phyloP scores from a whole-genome alignment of 1,140 invertebrate species.

The Augochlora pura region DNA sequence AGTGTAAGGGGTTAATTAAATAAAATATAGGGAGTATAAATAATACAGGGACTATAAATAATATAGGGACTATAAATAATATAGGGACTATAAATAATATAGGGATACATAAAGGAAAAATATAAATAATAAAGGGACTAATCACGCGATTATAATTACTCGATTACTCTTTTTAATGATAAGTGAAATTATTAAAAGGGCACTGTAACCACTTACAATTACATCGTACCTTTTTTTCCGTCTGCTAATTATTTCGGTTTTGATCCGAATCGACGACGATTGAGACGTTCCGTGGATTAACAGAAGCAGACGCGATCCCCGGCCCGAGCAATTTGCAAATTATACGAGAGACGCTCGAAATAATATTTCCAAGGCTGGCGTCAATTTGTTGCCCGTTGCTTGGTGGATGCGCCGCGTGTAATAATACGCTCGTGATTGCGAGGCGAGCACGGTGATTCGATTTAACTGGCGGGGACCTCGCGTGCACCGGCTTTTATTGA shows the following conservation, averaged over 20 bases:
- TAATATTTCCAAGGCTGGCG: conserved; percentile 27
- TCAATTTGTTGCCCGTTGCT: conserved; percentile 24
- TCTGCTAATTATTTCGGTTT: background rate
- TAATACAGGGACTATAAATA: too few species aligned
- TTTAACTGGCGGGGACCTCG: conserved; percentile 19
- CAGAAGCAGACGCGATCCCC: background rate
- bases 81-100: too few species aligned
- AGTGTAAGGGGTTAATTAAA: too few species aligned
- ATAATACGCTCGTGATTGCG: conserved; percentile 28
- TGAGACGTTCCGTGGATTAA: background rate
- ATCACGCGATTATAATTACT: too few species aligned
- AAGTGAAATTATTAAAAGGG: too few species aligned
- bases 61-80: too few species aligned
- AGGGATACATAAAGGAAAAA: too few species aligned
- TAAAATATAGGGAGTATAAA: too few species aligned
- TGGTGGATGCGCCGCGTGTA: conserved; percentile 2
- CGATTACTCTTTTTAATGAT: too few species aligned
- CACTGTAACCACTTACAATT: too few species aligned
- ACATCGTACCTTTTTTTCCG: background rate
- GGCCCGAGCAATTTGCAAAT: background rate
- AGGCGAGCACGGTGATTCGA: conserved; percentile 29
- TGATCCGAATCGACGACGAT: background rate
- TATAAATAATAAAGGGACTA: too few species aligned
- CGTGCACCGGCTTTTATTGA: conserved; percentile 34
- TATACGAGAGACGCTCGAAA: conserved; percentile 12